phyloP scores from a whole-genome alignment of 2,797 vertebrate species.

The Okamejei kenojei region DNA sequence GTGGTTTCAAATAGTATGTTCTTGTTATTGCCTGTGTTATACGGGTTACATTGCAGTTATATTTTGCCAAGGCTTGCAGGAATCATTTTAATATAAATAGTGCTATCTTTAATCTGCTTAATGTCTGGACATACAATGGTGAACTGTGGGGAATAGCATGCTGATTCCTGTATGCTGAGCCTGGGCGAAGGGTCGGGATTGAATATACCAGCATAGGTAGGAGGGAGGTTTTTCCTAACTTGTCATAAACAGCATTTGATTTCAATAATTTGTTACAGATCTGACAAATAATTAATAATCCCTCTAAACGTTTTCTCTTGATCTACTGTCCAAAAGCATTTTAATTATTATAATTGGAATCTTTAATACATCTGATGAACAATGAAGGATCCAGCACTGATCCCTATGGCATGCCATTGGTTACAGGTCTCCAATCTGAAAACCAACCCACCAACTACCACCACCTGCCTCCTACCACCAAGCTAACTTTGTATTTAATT shows the following conservation, averaged over 20 bases:
- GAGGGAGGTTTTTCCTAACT: background rate
- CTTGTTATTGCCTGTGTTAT: background rate
- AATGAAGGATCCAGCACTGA: no score
- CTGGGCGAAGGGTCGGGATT: background rate
- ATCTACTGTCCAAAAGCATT: no score
- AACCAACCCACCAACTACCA: no score
- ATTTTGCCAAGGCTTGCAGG: background rate
- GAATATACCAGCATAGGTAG: background rate
- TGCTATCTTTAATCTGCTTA: background rate
- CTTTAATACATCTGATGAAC: no score
- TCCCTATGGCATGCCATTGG: no score
- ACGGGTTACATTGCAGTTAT: background rate
- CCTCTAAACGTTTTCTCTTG: no score
- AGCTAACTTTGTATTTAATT: no score
- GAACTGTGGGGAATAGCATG: background rate
- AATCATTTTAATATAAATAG: background rate
- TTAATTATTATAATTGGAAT: no score
- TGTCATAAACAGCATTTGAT: background rate
- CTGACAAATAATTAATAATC: background rate
- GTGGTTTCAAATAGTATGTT: background rate
- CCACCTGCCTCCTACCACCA: no score
- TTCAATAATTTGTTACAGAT: background rate
- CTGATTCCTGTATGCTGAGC: background rate
- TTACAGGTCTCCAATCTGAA: no score
- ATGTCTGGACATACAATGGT: background rate